phyloP scores from a whole-genome alignment of 2,888 invertebrate species.

The Biston stratarius region DNA sequence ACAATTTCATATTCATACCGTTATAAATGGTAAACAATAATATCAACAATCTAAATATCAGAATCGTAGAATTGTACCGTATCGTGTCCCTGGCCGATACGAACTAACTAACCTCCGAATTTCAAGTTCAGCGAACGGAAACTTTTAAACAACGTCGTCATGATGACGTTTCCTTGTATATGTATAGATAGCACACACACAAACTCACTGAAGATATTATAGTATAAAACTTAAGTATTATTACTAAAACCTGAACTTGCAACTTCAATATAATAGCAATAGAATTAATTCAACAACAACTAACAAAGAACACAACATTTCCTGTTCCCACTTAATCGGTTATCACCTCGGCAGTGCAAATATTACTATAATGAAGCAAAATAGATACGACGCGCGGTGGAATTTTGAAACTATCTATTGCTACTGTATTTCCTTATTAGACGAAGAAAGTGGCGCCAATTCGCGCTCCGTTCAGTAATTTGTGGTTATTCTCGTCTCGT shows the following conservation, averaged over 20 bases:
- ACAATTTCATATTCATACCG: background rate
- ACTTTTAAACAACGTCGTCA: slow-evolving; percentile 54
- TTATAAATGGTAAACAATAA: background rate
- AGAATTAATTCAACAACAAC: background rate
- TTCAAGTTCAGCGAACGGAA: slow-evolving; percentile 59
- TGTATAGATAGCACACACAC: slow-evolving; percentile 20
- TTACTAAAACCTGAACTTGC: background rate
- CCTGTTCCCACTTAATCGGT: slow-evolving; percentile 8
- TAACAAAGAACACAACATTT: slow-evolving; percentile 1
- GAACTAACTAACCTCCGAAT: slow-evolving; percentile 63
- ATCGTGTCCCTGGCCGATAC: background rate
- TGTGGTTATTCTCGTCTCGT: slow-evolving; percentile 1
- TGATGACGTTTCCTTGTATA: slow-evolving; percentile 47
- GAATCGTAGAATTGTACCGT: background rate
- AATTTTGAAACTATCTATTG: slow-evolving; percentile 21
- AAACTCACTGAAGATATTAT: slow-evolving; percentile 8
- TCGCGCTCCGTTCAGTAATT: background rate
- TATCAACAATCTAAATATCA: background rate
- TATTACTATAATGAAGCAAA: slow-evolving; percentile 1
- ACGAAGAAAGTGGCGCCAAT: slow-evolving; percentile 24
- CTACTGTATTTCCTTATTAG: background rate
- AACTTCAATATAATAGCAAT: background rate
- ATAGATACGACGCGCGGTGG: slow-evolving; percentile 3
- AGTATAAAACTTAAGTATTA: background rate
- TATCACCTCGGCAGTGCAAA: slow-evolving; percentile 15